These are phyloP conservation scores for Aldrovandia affinis DNA, from an alignment of 2,797 vertebrate species.

Conservation along the genomic window DNA sequence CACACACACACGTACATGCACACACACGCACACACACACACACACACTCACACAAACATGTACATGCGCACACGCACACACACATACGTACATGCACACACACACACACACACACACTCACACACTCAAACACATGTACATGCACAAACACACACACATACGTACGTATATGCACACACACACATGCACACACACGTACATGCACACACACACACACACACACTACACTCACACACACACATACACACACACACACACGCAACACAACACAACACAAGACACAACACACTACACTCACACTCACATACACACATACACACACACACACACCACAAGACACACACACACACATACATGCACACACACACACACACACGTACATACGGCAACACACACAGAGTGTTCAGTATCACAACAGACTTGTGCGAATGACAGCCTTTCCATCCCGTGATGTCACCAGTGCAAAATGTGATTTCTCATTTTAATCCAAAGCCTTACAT, in stretches of 20 bases:
- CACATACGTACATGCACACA: neutral
- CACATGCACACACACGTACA: neutral
- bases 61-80: neutral
- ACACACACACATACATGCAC: conserved; percentile 5
- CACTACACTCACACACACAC: neutral
- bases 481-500: too few relatives aligned
- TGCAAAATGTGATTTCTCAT: too few relatives aligned
- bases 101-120: conserved; percentile 14
- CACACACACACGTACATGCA: neutral
- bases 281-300: neutral
- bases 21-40: neutral
- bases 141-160: neutral
- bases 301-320: neutral
- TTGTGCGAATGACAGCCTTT: too few relatives aligned
- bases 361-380: neutral
- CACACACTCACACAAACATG: conserved; percentile 12
- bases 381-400: neutral
- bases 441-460: too few relatives aligned
- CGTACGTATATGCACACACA: neutral
- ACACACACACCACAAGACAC: neutral
- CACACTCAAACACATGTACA: neutral
- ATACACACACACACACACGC: neutral
- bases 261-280: conserved; percentile 22
- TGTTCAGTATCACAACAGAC: neutral
- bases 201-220: neutral